Evolutionary conservation across 2,113 vertebrate genomes (phyloP).

Genomic region (Pleuronectes platessa): DNA sequence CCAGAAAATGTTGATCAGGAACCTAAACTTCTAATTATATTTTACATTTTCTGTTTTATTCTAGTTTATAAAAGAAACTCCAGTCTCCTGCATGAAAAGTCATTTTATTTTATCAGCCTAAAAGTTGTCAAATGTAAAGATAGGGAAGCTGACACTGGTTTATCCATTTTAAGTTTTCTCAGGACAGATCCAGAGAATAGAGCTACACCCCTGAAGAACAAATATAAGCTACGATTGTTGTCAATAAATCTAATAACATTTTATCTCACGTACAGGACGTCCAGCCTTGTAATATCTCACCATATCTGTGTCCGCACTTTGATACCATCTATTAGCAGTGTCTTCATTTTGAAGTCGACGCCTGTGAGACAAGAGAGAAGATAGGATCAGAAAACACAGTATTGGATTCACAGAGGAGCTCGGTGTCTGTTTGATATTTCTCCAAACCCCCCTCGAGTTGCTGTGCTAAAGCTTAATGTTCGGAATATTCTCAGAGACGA

Average conservation of each 20-base stretch:
- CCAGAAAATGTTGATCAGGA: too few species aligned
- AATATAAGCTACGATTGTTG: neutral
- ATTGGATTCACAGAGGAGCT: neutral
- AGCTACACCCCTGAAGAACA: neutral
- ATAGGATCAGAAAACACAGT: conserved; percentile 9
- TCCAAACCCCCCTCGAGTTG: too few species aligned
- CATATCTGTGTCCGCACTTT: conserved; percentile 88
- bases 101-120: too few species aligned
- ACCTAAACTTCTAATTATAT: too few species aligned
- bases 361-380: conserved; percentile 66
- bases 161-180: too few species aligned
- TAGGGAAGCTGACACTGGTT: too few species aligned
- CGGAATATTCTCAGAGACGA: neutral
- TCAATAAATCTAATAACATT: neutral
- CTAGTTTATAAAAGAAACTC: too few species aligned
- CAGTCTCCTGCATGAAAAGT: too few species aligned
- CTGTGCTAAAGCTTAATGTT: neutral
- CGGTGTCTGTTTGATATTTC: too few species aligned
- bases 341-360: conserved; percentile 89
- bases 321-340: conserved; percentile 84
- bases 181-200: too few species aligned
- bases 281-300: conserved; percentile 64
- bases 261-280: neutral
- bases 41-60: too few species aligned
- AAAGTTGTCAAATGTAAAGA: too few species aligned